Evolutionary conservation across 2,113 vertebrate genomes (phyloP).

Genomic region (Apteryx owenii): DNA sequence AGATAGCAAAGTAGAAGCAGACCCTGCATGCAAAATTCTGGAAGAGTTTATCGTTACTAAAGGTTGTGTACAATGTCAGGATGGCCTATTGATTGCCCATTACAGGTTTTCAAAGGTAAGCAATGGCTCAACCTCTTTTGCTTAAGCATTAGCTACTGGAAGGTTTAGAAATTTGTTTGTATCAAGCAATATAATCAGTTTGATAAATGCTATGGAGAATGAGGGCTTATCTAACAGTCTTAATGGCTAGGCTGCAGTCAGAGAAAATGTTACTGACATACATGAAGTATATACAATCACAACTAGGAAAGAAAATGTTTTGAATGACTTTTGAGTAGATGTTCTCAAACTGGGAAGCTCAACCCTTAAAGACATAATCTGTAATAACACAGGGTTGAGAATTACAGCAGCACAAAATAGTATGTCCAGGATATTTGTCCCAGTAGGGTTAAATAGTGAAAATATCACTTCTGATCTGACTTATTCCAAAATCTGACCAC

Average conservation of each 20-base stretch:
- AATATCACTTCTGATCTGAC: not conserved
- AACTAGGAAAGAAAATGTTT: not conserved
- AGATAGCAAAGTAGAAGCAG: not conserved
- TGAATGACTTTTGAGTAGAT: not conserved
- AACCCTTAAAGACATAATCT: not conserved
- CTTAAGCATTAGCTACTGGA: constrained; percentile 33
- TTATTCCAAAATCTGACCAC: not conserved
- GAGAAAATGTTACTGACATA: not conserved
- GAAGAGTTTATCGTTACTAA: not conserved
- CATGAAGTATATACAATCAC: not conserved
- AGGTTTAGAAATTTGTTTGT: not conserved
- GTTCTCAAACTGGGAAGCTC: fast-evolving
- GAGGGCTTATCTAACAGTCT: not conserved
- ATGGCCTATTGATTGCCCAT: not conserved
- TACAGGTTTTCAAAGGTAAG: not conserved
- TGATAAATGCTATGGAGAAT: not conserved
- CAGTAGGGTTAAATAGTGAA: not conserved
- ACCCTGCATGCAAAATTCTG: not conserved
- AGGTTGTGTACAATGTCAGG: not conserved
- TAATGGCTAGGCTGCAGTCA: not conserved
- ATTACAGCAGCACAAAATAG: not conserved
- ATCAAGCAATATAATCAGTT: not conserved
- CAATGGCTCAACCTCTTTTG: not conserved
- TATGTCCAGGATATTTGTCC: not conserved
- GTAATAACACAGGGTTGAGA: not conserved